phyloP scores from a whole-genome alignment of 2,113 vertebrate species.

The Cyanoliseus patagonus region DNA sequence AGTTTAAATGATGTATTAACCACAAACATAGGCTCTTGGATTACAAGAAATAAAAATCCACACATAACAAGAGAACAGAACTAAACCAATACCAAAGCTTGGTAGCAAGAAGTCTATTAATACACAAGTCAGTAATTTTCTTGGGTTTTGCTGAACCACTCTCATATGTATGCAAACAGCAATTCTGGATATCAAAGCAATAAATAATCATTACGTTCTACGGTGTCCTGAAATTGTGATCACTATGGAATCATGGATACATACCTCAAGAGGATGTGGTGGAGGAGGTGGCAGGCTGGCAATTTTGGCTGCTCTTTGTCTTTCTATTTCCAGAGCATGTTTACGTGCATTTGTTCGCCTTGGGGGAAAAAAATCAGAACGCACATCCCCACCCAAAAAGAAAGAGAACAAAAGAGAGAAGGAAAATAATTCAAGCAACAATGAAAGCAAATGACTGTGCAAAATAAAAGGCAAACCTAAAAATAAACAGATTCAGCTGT shows the following conservation, averaged over 20 bases:
- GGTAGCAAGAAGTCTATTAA: not conserved
- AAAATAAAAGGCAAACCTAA: not conserved
- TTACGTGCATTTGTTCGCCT: slow-evolving; percentile 83
- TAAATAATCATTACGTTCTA: not conserved
- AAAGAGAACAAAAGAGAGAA: not conserved
- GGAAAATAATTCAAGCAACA: not conserved
- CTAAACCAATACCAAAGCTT: not conserved
- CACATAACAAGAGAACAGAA: not conserved
- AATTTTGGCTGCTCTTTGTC: slow-evolving; percentile 84
- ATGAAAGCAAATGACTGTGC: not conserved
- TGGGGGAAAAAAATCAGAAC: not conserved
- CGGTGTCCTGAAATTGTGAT: not conserved
- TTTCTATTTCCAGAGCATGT: slow-evolving; percentile 85
- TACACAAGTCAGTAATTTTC: not conserved
- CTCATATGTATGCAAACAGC: not conserved
- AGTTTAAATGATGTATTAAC: not conserved
- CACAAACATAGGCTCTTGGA: not conserved
- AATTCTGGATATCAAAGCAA: not conserved
- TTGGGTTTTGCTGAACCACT: not conserved
- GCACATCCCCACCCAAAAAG: not conserved
- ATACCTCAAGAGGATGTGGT: slow-evolving; percentile 81
- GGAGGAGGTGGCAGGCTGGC: slow-evolving; percentile 83
- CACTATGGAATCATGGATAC: not conserved
- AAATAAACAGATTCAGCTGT: not conserved
- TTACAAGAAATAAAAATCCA: not conserved